Base-by-base conservation (phyloP, 2,888 invertebrate genomes). In the Acleris emargana region DNA sequence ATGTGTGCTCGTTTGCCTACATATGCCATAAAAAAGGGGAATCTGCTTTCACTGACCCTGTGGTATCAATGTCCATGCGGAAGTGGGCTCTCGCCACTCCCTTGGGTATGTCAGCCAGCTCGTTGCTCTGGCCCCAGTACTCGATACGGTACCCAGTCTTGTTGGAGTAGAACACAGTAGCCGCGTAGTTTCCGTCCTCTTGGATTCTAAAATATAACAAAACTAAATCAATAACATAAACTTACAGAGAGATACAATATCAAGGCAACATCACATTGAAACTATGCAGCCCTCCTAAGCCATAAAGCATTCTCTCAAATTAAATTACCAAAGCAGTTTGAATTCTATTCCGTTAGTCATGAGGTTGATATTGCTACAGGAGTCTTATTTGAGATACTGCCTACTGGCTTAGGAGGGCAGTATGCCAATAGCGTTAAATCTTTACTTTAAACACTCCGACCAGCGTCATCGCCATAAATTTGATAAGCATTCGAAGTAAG, bases 61-160 rank as follows among this genome's bases (percentile, higher is more conserved):
- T 95, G 72, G 94, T 94, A 71, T 94, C 94, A 68, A 96, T 94
- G 78, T 95, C 94, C 82, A 95, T 95, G 84, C 95, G 94, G 80
- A 96, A 97, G 82, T 96, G 95, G 25, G 95, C 96, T 71, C 96
- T 93, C 1, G 96, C 97, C 61, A 94, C 95, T 70, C 96, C 96
- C 72, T 91, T 91, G 55, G 94, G 94, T 76, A 96, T 91, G 72
- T 93, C 90, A 6, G 91, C 87, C 69, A 96, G 91, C 82, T 96
- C 94, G 78, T 96, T 96, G 78, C 95, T 95, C 84, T 96, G 96
- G 67, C 96, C 96, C 96, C 96, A 96, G 84, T 95, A 96, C 82
- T 96, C 95, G 68, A 96, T 94, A 61, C 94, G 94, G 79, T 95
- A 95, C 72, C 96, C 95, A 61, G 94, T 93, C 82, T 95, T 94